phyloP scores from a whole-genome alignment of 2,888 invertebrate genomes.

The Glyphotaelius pellucidus region DNA sequence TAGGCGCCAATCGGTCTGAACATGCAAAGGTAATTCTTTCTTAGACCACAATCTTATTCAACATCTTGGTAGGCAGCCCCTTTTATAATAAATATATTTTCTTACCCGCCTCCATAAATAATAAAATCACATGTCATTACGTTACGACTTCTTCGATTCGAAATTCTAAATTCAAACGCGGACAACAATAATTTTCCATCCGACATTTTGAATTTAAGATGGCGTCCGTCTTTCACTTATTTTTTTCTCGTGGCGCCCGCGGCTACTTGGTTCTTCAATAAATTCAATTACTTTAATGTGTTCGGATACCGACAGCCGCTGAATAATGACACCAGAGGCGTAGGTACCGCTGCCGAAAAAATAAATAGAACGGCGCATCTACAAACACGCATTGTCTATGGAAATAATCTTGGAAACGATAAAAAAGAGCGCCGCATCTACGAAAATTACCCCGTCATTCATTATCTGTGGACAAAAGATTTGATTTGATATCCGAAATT shows the following conservation, averaged over 20 bases:
- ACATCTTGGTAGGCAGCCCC: background rate
- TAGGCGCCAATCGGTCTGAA: background rate
- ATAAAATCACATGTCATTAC: background rate
- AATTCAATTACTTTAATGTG: constrained; percentile 65
- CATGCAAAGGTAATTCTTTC: background rate
- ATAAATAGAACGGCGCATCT: constrained; percentile 11
- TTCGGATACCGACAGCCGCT: constrained; percentile 60
- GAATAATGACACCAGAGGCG: constrained; percentile 58
- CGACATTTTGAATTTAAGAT: constrained; percentile 49
- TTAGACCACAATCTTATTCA: background rate
- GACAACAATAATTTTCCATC: constrained; percentile 24
- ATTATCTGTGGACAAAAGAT: constrained; percentile 2
- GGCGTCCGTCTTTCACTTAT: constrained; percentile 38
- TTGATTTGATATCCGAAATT: background rate
- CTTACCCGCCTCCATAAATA: background rate
- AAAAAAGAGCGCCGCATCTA: constrained; percentile 10
- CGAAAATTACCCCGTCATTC: background rate
- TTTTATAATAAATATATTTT: background rate
- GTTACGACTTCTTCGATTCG: background rate
- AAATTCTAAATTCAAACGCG: background rate
- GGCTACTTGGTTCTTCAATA: constrained; percentile 50
- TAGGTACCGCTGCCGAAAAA: constrained; percentile 14
- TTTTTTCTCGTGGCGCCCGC: constrained; percentile 59
- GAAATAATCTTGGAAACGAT: background rate
- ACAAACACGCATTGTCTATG: constrained; percentile 34